These are phyloP conservation scores for Hephaestus fuliginosus DNA, from an alignment of 2,797 vertebrate genomes.

Conservation along the genomic window DNA sequence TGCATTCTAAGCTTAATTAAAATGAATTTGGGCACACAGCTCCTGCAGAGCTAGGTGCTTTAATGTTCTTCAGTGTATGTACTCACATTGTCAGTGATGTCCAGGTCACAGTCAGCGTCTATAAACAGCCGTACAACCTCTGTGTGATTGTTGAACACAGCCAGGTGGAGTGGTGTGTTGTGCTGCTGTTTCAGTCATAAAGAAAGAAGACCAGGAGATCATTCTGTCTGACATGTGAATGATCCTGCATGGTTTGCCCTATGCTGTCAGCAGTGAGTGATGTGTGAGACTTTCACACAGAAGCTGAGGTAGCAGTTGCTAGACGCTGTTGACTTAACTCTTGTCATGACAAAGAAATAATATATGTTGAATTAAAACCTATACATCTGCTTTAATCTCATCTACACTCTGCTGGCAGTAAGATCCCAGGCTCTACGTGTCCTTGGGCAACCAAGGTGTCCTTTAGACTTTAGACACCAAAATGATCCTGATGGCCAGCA, in stretches of 20 bases:
- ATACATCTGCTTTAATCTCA: not conserved
- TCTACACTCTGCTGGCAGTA: not conserved
- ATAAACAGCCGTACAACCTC: conserved; percentile 88
- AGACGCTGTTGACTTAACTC: too few relatives aligned
- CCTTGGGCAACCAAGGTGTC: too few relatives aligned
- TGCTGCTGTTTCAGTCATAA: conserved; percentile 84
- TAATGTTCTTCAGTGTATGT: not conserved
- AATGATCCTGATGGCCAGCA: too few relatives aligned
- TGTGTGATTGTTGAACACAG: conserved; percentile 86
- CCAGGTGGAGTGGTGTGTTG: conserved; percentile 83
- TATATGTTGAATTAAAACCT: not conserved
- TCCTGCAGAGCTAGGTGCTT: not conserved
- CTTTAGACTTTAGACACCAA: too few relatives aligned
- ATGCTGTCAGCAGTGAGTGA: too few relatives aligned
- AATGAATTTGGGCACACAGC: not conserved
- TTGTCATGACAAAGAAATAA: too few relatives aligned
- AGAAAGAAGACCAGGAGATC: not conserved
- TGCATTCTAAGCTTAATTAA: not conserved
- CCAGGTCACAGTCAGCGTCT: conserved; percentile 86
- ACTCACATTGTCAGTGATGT: conserved; percentile 89
- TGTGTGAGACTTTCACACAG: too few relatives aligned
- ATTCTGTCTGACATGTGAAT: not conserved
- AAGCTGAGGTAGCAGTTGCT: too few relatives aligned
- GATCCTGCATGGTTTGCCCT: too few relatives aligned
- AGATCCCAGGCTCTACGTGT: too few relatives aligned